phyloP scores from a whole-genome alignment of 2,797 vertebrate species.

The Arvicola amphibius region DNA sequence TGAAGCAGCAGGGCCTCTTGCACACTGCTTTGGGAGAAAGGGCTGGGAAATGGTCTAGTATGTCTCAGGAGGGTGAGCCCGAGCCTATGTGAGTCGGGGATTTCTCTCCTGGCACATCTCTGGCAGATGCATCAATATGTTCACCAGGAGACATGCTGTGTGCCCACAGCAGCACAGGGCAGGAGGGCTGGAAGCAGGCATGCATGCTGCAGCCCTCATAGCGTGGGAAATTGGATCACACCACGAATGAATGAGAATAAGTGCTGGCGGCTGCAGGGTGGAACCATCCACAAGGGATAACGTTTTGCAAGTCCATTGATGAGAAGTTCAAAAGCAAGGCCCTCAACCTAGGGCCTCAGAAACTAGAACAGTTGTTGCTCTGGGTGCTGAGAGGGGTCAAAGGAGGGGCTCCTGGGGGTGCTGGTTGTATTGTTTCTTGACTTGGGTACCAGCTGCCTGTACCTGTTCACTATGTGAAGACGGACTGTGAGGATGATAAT shows the following conservation, averaged over 20 bases:
- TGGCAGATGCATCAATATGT: neutral
- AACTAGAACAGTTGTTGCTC: neutral
- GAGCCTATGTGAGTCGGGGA: too few species aligned
- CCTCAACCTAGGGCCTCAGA: neutral
- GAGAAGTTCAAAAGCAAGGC: neutral
- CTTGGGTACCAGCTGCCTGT: neutral
- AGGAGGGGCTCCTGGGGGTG: neutral
- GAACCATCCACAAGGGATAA: neutral
- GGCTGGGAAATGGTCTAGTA: neutral
- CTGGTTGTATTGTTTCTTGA: neutral
- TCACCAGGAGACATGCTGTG: neutral
- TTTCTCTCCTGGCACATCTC: neutral
- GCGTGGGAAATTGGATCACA: neutral
- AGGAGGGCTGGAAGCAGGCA: neutral
- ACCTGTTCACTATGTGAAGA: neutral
- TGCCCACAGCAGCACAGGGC: neutral
- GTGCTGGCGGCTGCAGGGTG: accelerated
- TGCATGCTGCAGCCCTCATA: neutral
- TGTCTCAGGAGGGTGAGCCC: neutral
- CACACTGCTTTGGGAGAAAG: accelerated
- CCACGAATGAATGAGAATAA: neutral
- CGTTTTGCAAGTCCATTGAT: neutral
- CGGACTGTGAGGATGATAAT: neutral
- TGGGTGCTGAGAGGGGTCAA: neutral
- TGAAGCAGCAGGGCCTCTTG: neutral